A percentile compares a stretch with the other conserved stretches of the same genome.
phyloP scores from a whole-genome alignment of 2,888 invertebrate species.

The Microdon myrmicae region DNA sequence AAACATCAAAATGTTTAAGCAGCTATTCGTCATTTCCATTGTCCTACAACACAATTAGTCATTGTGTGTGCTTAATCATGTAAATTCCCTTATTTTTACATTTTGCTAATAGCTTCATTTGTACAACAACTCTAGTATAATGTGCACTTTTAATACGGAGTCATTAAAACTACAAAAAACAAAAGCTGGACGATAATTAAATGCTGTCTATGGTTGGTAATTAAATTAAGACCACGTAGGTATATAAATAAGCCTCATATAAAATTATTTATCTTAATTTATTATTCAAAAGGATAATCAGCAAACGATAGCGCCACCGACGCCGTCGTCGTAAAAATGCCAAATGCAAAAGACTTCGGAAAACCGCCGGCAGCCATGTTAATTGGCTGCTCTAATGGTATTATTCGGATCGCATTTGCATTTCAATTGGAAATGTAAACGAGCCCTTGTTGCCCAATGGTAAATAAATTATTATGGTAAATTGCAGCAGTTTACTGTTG shows the following conservation, averaged over 20 bases:
- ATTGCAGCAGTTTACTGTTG: conserved; percentile 42
- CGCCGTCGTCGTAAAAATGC: no score
- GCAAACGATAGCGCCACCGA: no score
- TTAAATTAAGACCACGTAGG: conserved; percentile 34
- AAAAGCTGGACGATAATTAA: conserved; percentile 21
- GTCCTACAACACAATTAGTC: no score
- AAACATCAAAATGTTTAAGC: no score
- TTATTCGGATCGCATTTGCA: conserved; percentile 52
- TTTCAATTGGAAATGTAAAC: conserved; percentile 52
- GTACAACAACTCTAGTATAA: no score
- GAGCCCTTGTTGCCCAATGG: conserved; percentile 46
- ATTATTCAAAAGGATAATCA: no score
- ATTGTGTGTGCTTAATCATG: no score
- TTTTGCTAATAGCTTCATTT: no score
- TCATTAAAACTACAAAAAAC: neutral
- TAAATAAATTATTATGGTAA: conserved; percentile 47
- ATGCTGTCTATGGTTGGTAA: conserved; percentile 31
- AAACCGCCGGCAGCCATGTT: conserved; percentile 43
- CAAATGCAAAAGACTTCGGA: conserved; percentile 6
- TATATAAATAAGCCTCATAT: no score
- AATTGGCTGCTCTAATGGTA: conserved; percentile 49
- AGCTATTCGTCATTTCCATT: no score
- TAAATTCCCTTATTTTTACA: no score
- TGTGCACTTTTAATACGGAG: neutral
- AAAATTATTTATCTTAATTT: no score